phyloP scores from a whole-genome alignment of 1,140 invertebrate genomes.

The Eueides isabella region DNA sequence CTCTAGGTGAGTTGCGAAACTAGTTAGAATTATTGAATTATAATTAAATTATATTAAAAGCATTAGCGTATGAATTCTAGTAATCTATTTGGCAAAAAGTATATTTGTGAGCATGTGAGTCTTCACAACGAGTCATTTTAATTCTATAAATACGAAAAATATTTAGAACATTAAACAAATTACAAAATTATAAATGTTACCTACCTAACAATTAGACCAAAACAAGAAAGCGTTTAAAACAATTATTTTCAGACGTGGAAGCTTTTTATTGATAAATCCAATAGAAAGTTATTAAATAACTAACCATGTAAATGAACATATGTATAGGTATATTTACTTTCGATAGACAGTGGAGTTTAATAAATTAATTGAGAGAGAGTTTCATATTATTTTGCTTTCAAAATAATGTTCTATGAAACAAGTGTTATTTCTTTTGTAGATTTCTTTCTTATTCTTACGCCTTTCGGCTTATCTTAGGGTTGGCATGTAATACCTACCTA shows the following conservation, averaged over 20 bases:
- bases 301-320: not conserved
- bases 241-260: conserved; percentile 1
- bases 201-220: conserved; percentile 27
- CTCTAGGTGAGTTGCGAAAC: too few relatives aligned
- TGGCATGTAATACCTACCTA: too few relatives aligned
- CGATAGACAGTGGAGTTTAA: not conserved
- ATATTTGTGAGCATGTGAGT: not conserved
- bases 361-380: not conserved
- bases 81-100: not conserved
- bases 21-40: not conserved
- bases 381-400: not conserved
- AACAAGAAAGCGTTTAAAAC: conserved; percentile 29
- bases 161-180: not conserved
- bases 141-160: not conserved
- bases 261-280: conserved; percentile 14
- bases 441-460: not conserved
- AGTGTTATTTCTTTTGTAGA: not conserved
- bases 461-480: not conserved
- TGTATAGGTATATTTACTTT: not conserved
- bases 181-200: conserved; percentile 2
- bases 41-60: not conserved
- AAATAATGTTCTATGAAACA: not conserved
- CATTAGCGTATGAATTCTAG: not conserved
- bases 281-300: not conserved
- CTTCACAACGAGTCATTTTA: not conserved